Base-by-base conservation (phyloP, 1,140 invertebrate species). In the Metaphire vulgaris region DNA sequence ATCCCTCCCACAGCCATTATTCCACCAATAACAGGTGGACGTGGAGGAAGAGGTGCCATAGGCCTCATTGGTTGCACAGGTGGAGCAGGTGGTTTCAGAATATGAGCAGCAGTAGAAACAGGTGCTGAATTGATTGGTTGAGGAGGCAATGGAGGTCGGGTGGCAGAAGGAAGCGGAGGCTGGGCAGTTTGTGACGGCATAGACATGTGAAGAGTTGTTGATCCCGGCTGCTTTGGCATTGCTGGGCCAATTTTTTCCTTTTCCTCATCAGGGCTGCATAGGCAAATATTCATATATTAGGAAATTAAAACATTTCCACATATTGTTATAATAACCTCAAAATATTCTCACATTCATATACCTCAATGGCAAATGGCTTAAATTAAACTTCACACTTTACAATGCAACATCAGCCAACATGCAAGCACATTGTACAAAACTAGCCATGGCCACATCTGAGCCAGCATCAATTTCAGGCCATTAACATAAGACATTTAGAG, bases 181-280 rank as follows among this genome's bases (percentile, higher is more conserved):
- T 33, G 64, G 1, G 29, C 33, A 69, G 31, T 69, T 67, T 66
- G 41, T 31, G 14, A 12, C 21, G 21, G 26, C 1, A 16, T 41
- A 1, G 77, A 28, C 29, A 76, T 15, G n/a, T 41, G 31, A 16
- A 73, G 15, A n/a, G 30, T 33, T 32, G 74, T 32, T 72, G 83
- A 81, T 0, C 82, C 78, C 16, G 79, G 82, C 16, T 80, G 76
- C 1, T 77, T 83, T 28, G 83, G 82, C 73, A 83, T 79, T 69
- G 86, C 79, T 70, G 88, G 88, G 12, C 88, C 88, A 78, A 89
- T 89, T 78, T 85, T 87, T 74, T 97, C 95, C 81, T 96, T 96
- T 81, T 96, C 93, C 83, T 96, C 94, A 83, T 97, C 94, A 0
- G 93, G 93, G 1, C 85, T 87, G 74, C 28, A 80, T 79, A 65